phyloP scores from a whole-genome alignment of 2,888 invertebrate species.

The Megalurothrips usitatus region DNA sequence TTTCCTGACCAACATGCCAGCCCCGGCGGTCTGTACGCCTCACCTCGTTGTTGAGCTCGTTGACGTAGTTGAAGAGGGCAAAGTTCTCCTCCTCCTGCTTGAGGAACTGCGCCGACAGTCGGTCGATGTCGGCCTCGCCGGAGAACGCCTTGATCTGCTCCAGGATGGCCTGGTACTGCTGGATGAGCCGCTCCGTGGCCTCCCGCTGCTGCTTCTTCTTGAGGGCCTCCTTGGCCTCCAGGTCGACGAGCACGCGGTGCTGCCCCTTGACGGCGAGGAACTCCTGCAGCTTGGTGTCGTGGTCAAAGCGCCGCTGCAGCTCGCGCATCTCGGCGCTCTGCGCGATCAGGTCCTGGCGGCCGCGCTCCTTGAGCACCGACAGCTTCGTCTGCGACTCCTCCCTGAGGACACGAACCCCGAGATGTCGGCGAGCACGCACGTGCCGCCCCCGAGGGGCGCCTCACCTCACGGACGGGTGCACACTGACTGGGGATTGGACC shows the following conservation, averaged over 20 bases:
- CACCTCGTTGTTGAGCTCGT: conserved; percentile 75
- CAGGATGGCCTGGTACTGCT: conserved; percentile 69
- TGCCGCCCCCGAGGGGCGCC: too few relatives aligned
- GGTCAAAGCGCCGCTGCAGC: conserved; percentile 76
- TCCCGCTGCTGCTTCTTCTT: conserved; percentile 64
- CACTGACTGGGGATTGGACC: too few relatives aligned
- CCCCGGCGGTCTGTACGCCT: too few relatives aligned
- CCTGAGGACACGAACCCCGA: conserved; percentile 35
- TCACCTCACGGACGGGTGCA: too few relatives aligned
- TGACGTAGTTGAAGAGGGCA: conserved; percentile 84
- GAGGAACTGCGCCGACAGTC: conserved; percentile 68
- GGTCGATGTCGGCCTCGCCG: conserved; percentile 61
- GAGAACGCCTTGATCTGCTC: conserved; percentile 64
- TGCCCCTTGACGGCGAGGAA: conserved; percentile 80
- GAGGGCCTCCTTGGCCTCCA: conserved; percentile 68
- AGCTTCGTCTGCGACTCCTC: conserved; percentile 62
- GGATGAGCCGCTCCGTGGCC: conserved; percentile 64
- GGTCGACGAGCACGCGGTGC: conserved; percentile 66
- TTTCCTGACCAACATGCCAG: too few relatives aligned
- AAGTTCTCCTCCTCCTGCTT: conserved; percentile 87
- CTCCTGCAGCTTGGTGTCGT: conserved; percentile 76
- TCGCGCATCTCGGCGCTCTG: conserved; percentile 81
- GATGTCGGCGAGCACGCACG: too few relatives aligned
- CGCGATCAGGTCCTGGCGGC: conserved; percentile 63
- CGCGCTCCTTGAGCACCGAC: conserved; percentile 71